Evolutionary conservation across 1,140 invertebrate species (phyloP).

Genomic region (Nasonia vitripennis): DNA sequence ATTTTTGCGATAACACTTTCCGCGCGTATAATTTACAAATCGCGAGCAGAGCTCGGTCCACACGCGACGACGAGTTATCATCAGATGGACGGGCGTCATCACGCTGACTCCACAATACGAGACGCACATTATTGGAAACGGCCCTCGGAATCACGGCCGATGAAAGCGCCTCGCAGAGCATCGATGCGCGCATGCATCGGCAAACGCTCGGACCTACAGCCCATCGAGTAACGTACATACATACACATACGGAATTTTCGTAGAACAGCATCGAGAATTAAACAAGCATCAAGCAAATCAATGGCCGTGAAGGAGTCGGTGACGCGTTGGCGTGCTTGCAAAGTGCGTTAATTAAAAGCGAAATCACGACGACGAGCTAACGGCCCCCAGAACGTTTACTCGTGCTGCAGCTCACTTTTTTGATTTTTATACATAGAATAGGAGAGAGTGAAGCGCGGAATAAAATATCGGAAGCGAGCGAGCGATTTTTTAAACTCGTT

Average conservation of each 20-base stretch:
- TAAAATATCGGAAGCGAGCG: not conserved
- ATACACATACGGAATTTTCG: not conserved
- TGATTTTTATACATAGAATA: not conserved
- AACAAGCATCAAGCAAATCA: not conserved
- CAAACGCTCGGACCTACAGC: not conserved
- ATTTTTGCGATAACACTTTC: conserved; percentile 4
- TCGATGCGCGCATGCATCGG: not conserved
- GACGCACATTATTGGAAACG: conserved; percentile 19
- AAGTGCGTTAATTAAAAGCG: conserved; percentile 20
- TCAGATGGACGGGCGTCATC: not conserved
- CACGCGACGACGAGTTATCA: not conserved
- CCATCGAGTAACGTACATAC: not conserved
- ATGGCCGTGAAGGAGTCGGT: not conserved
- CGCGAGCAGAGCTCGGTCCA: not conserved
- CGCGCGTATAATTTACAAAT: conserved; percentile 10
- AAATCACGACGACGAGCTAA: not conserved
- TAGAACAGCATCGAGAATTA: not conserved
- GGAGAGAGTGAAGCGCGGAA: not conserved
- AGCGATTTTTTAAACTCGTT: no score
- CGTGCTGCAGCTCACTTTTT: no score
- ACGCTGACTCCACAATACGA: not conserved
- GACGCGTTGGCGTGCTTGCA: not conserved
- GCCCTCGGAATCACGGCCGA: not conserved
- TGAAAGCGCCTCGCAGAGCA: conserved; percentile 13
- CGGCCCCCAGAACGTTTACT: no score